A percentile compares a stretch with the other conserved stretches of the same genome.
phyloP scores from a whole-genome alignment of 2,113 vertebrate genomes.

The Calidris pugnax region DNA sequence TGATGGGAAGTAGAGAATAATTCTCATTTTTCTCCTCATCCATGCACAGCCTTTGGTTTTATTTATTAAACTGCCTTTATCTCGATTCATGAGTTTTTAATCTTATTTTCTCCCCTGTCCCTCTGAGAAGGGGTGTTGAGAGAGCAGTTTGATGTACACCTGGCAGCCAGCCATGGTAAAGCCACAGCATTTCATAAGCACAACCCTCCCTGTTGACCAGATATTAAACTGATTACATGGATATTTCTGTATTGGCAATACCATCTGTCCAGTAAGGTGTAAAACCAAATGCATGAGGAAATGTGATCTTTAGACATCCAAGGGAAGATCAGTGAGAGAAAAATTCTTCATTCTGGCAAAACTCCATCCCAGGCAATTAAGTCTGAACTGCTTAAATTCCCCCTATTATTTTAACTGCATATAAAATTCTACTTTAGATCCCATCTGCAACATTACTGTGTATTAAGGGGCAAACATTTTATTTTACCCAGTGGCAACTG shows the following conservation, averaged over 20 bases:
- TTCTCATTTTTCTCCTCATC: not conserved
- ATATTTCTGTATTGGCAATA: not conserved
- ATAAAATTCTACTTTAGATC: not conserved
- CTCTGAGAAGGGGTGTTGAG: not conserved
- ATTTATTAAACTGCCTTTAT: not conserved
- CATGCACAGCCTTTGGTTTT: not conserved
- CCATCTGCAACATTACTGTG: not conserved
- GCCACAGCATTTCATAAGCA: not conserved
- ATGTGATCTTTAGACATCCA: not conserved
- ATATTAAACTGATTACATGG: not conserved
- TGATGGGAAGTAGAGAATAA: not conserved
- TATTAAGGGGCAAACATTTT: not conserved
- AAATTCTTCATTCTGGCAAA: conserved; percentile 24
- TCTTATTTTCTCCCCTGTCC: not conserved
- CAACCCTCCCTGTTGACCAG: not conserved
- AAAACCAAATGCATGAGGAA: not conserved
- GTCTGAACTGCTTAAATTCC: not conserved
- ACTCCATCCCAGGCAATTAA: not conserved
- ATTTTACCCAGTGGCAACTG: not conserved
- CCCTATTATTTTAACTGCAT: not conserved
- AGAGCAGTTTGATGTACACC: not conserved
- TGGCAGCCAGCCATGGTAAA: not conserved
- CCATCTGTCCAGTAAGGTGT: conserved; percentile 5
- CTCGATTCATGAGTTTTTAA: not conserved
- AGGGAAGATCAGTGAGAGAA: not conserved